phyloP scores from a whole-genome alignment of 2,797 vertebrate species.

The Setipinna tenuifilis region DNA sequence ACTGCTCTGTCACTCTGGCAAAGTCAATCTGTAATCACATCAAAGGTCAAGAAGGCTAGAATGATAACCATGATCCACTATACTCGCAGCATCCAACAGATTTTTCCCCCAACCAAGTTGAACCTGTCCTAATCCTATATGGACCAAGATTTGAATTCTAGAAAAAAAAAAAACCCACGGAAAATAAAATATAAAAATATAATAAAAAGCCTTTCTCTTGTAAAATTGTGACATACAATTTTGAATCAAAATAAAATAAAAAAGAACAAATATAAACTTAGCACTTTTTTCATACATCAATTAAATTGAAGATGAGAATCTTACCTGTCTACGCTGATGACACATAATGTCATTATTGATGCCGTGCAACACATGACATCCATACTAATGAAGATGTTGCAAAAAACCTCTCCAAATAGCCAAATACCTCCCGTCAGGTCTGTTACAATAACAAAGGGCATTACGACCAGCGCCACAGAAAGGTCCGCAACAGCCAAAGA shows the following conservation, averaged over 20 bases:
- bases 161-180: background rate
- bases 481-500: slow-evolving; percentile 46
- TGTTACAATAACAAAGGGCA: slow-evolving; percentile 45
- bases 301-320: background rate
- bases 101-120: background rate
- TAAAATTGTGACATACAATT: background rate
- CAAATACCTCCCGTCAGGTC: slow-evolving; percentile 47
- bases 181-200: background rate
- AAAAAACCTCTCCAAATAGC: slow-evolving; percentile 45
- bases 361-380: slow-evolving; percentile 47
- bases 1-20: background rate
- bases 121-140: background rate
- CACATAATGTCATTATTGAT: slow-evolving; percentile 45
- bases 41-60: background rate
- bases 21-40: background rate
- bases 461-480: slow-evolving; percentile 46
- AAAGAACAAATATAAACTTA: background rate
- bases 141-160: background rate
- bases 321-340: slow-evolving; percentile 49
- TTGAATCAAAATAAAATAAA: no score
- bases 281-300: background rate
- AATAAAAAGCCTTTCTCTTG: background rate
- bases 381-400: slow-evolving; percentile 46
- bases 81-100: background rate
- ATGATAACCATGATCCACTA: background rate